A percentile compares a stretch with the other conserved stretches of the same genome.
Conservation (phyloP, 2,888 invertebrate genomes). For the Acrobasis consociella region DNA sequence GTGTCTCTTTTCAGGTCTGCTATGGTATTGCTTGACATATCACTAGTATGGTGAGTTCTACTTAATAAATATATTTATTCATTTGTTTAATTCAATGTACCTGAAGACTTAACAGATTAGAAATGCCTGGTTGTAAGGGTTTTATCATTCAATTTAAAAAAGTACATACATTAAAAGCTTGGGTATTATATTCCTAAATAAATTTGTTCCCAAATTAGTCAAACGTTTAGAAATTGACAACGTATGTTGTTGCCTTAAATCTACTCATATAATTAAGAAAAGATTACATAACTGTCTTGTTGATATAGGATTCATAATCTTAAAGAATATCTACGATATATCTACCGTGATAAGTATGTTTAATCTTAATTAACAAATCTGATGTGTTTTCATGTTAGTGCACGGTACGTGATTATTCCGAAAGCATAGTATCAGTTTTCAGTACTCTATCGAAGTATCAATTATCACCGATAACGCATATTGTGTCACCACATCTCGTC, state of each 20-base stretch:
- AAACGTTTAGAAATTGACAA: no score
- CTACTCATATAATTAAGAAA: no score
- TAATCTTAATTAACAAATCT: neutral
- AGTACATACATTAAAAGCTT: no score
- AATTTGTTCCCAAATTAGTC: no score
- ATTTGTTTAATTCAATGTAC: neutral
- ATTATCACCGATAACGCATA: conserved; percentile 11
- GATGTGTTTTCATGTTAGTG: neutral
- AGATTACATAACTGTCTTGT: no score
- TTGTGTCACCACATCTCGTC: neutral
- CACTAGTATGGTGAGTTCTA: conserved; percentile 30
- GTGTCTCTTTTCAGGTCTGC: conserved; percentile 38
- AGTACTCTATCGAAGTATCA: neutral
- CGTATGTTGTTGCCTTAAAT: no score
- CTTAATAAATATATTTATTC: neutral
- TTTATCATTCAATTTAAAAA: no score
- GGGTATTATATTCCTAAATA: no score
- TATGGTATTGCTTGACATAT: conserved; percentile 31
- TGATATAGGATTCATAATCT: no score
- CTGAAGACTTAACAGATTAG: neutral
- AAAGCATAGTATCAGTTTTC: conserved; percentile 2
- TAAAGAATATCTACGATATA: neutral
- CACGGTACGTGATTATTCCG: conserved; percentile 5
- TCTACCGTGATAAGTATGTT: neutral
- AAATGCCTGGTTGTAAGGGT: neutral